phyloP scores from a whole-genome alignment of 2,113 vertebrate species.

The Scomber colias region DNA sequence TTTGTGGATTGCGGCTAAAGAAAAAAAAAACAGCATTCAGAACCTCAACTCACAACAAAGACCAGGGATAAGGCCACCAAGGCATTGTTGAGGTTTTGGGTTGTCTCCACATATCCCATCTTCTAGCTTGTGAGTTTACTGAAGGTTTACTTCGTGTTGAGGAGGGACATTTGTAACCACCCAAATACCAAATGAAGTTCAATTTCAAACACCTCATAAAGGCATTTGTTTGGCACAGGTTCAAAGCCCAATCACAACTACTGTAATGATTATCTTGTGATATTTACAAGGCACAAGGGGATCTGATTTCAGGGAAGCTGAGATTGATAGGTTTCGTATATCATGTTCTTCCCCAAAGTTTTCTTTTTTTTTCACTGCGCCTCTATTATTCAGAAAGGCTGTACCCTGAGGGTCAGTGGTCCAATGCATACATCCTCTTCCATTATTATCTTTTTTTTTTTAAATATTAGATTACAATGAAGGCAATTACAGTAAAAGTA shows the following conservation, averaged over 20 bases:
- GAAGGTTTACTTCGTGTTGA: slow-evolving; percentile 44
- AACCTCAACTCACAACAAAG: slow-evolving; percentile 44
- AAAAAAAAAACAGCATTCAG: slow-evolving; percentile 19
- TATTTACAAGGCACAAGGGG: slow-evolving; percentile 47
- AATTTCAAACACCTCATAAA: slow-evolving; percentile 69
- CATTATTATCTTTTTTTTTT: slow-evolving; percentile 16
- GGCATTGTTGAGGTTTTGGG: slow-evolving; percentile 61
- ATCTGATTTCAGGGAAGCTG: slow-evolving; percentile 47
- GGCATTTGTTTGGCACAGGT: slow-evolving; percentile 56
- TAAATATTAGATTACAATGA: slow-evolving; percentile 56
- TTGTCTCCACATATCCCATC: slow-evolving; percentile 29
- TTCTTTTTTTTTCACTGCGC: slow-evolving; percentile 7
- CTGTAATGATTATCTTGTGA: slow-evolving; percentile 60
- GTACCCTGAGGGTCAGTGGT: slow-evolving; percentile 53
- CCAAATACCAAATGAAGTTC: slow-evolving; percentile 47
- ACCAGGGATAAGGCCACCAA: slow-evolving; percentile 59
- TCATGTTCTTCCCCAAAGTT: slow-evolving; percentile 35
- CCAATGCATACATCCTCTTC: slow-evolving; percentile 43
- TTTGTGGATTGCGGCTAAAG: slow-evolving; percentile 47
- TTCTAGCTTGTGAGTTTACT: slow-evolving; percentile 50
- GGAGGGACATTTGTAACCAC: slow-evolving; percentile 38
- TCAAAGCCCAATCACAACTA: slow-evolving; percentile 64
- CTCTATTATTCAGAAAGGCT: slow-evolving; percentile 41
- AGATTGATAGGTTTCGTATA: slow-evolving; percentile 65
- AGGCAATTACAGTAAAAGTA: slow-evolving; percentile 44